Conservation (phyloP, 2,888 invertebrate genomes). For the Drosophila austrosaltans region DNA sequence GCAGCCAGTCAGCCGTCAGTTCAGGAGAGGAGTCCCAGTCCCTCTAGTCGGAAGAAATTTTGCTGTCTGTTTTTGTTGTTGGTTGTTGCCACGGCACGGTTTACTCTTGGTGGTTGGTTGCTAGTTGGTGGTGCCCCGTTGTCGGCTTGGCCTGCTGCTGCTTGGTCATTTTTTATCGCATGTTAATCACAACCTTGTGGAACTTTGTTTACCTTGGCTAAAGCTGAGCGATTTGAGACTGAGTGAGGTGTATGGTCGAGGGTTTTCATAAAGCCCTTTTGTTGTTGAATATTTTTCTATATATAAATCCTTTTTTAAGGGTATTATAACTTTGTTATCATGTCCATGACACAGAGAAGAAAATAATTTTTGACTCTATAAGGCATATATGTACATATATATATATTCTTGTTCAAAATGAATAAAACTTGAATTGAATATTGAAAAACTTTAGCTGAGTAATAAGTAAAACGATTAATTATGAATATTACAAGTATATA, state of each 20-base stretch:
- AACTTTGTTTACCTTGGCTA: slow-evolving; percentile 71
- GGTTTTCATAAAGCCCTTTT: slow-evolving; percentile 56
- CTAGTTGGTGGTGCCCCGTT: slow-evolving; percentile 43
- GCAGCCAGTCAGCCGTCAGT: slow-evolving; percentile 28
- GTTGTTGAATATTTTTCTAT: slow-evolving; percentile 49
- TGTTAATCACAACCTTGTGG: slow-evolving; percentile 79
- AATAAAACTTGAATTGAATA: too few species aligned
- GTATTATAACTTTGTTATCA: slow-evolving; percentile 41
- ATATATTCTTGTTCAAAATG: neutral
- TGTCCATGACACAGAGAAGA: neutral
- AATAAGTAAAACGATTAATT: too few species aligned
- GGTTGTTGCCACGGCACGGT: slow-evolving; percentile 8
- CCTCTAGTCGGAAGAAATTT: slow-evolving; percentile 24
- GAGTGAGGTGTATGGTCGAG: slow-evolving; percentile 34
- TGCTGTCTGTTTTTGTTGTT: slow-evolving; percentile 24
- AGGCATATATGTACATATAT: neutral
- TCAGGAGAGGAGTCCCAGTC: slow-evolving; percentile 33
- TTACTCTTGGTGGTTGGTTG: neutral
- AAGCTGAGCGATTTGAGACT: slow-evolving; percentile 29
- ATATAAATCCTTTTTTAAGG: slow-evolving; percentile 42
- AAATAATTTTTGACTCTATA: neutral
- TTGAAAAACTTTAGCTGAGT: too few species aligned
- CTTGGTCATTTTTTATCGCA: slow-evolving; percentile 78
- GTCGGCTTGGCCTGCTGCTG: slow-evolving; percentile 32
- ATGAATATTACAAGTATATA: too few species aligned